A percentile compares a stretch with the other conserved stretches of the same genome.
Evolutionary conservation across 2,113 vertebrate genomes (phyloP).

Genomic region (Chelonoidis abingdonii): DNA sequence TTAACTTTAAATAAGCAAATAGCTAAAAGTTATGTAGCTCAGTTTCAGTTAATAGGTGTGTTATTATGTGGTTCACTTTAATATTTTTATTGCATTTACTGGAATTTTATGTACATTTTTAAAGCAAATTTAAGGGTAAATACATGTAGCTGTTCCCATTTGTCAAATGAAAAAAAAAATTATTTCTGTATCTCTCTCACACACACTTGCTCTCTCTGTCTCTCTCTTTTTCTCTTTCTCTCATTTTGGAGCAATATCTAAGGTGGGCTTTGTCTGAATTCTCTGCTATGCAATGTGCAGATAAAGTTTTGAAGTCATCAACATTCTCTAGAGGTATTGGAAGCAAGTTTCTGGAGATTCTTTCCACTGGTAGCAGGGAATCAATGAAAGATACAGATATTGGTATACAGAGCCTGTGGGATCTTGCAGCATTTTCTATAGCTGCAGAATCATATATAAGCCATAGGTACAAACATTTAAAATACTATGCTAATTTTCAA

Average conservation of each 20-base stretch:
- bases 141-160: neutral
- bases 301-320: neutral
- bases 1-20: conserved; percentile 28
- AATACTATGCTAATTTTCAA: neutral
- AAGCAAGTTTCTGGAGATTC: neutral
- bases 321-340: accelerated
- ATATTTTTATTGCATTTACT: neutral
- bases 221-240: neutral
- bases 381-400: too few species aligned
- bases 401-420: neutral
- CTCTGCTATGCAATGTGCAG: neutral
- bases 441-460: neutral
- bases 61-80: neutral
- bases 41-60: neutral
- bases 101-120: neutral
- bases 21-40: neutral
- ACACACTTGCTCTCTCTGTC: neutral
- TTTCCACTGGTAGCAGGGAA: neutral
- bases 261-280: accelerated
- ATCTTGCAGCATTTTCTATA: neutral
- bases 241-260: accelerated
- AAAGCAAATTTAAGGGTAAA: neutral
- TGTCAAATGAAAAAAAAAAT: neutral
- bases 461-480: neutral
- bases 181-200: neutral